Evolutionary conservation across 1,140 invertebrate species (phyloP), one percentile per base, ranked within the genome.

Genomic region (Nixonia krombeini): DNA sequence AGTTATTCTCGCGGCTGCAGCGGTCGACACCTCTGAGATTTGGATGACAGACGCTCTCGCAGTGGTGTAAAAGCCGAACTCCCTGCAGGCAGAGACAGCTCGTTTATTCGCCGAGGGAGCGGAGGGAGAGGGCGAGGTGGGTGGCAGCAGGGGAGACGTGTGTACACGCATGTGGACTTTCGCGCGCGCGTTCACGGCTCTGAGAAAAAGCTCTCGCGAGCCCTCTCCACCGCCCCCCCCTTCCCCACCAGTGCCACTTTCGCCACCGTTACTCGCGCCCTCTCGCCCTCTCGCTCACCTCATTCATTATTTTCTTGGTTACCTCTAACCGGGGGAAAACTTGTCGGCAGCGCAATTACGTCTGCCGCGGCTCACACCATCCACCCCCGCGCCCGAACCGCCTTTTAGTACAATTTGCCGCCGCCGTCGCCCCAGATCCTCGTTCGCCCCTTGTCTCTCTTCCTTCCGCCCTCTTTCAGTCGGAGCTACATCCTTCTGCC

Each of bases 241-340:
- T n/a, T n/a, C n/a, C n/a, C n/a, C n/a, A n/a, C n/a, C n/a, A n/a
- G n/a, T n/a, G n/a, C n/a, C n/a, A n/a, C 56, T 44, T 33, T 18
- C 26, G 49, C 35, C 15, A 12, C 0, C 31, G 15, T 26, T 37
- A 31, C 40, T 12, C 47, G 59, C 37, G 47, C 49, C 59, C n/a
- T n/a, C n/a, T n/a, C n/a, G n/a, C n/a, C n/a, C n/a, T n/a, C n/a
- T n/a, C 59, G 49, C 59, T 67, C 57, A 64, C 46, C 65, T 71
- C 75, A 79, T 78, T 84, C 83, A 84, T 84, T 84, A 85, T 82
- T 85, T 84, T 83, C 81, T 81, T 82, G 79, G 81, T 83, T 82
- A 81, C 79, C 82, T 81, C 80, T 80, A 76, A 74, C 73, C 78
- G 74, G 50, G 79, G 70, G 74, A 84, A 84, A 85, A 84, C 79